Conservation (phyloP, 2,888 invertebrate species). For the Epiblema foenella region DNA sequence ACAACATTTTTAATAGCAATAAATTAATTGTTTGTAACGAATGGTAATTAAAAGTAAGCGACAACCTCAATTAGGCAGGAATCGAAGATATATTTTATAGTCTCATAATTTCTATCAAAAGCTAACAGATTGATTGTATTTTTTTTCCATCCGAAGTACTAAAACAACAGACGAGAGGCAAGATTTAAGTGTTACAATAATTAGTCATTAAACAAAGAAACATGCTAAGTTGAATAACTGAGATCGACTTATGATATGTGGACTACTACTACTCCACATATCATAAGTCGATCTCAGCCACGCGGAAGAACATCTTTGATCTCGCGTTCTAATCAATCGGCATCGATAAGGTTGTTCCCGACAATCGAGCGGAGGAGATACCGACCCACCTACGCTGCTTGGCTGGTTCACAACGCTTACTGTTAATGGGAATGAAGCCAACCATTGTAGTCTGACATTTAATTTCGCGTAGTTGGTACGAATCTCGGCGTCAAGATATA, state of each 20-base stretch:
- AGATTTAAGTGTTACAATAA: neutral
- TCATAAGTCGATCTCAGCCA: slow-evolving; percentile 58
- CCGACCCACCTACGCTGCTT: slow-evolving; percentile 67
- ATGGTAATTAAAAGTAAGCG: neutral
- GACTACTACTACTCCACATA: slow-evolving; percentile 17
- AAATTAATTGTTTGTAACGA: too few relatives aligned
- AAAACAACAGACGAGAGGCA: neutral
- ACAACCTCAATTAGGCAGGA: neutral
- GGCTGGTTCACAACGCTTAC: neutral
- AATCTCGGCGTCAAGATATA: neutral
- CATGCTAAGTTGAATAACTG: neutral
- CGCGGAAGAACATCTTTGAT: slow-evolving; percentile 78
- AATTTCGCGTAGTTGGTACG: neutral
- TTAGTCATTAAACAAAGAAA: slow-evolving; percentile 2
- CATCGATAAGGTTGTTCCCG: slow-evolving; percentile 68
- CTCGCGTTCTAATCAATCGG: slow-evolving; percentile 73
- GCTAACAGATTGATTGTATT: neutral
- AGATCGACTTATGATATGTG: too few relatives aligned
- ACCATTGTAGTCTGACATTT: neutral
- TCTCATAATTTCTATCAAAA: too few relatives aligned
- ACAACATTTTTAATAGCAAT: too few relatives aligned
- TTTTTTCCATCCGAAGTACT: neutral
- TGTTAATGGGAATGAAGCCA: neutral
- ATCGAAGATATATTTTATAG: too few relatives aligned
- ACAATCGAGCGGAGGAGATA: slow-evolving; percentile 66